Evolutionary conservation across 2,113 vertebrate genomes (phyloP).

Genomic region (Psettodes erumei): DNA sequence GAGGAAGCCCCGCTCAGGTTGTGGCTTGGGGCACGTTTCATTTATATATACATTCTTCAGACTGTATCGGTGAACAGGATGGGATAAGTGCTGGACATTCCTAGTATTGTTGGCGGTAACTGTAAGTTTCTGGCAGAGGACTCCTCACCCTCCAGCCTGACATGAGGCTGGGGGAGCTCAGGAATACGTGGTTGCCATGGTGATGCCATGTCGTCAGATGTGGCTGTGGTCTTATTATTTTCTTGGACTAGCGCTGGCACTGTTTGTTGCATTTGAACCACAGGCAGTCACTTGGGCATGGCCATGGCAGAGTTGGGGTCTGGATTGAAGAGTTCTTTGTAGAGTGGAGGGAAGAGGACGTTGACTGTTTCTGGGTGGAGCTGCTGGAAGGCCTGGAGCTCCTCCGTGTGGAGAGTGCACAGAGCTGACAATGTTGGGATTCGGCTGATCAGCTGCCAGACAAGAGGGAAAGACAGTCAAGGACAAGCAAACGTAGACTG

Average conservation of each 20-base stretch:
- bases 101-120: slow-evolving; percentile 92
- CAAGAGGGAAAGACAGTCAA: slow-evolving; percentile 39
- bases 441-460: slow-evolving; percentile 94
- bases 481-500: slow-evolving; percentile 4
- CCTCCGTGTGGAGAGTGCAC: slow-evolving; percentile 98
- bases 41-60: slow-evolving; percentile 99
- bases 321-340: slow-evolving; percentile 99
- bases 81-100: slow-evolving; percentile 99
- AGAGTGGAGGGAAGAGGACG: slow-evolving; percentile 96
- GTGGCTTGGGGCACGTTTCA: slow-evolving; percentile 83
- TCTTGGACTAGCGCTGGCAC: slow-evolving; percentile 51
- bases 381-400: slow-evolving; percentile 98
- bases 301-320: slow-evolving; percentile 90
- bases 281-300: slow-evolving; percentile 93
- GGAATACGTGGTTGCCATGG: slow-evolving; percentile 61
- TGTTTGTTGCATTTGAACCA: slow-evolving; percentile 47
- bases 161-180: slow-evolving; percentile 42
- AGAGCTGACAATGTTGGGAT: slow-evolving; percentile 97
- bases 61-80: slow-evolving; percentile 99
- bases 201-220: slow-evolving; percentile 26
- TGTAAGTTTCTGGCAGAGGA: slow-evolving; percentile 68
- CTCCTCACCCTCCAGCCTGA: slow-evolving; percentile 50
- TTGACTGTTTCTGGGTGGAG: slow-evolving; percentile 98
- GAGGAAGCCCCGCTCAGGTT: slow-evolving; percentile 83
- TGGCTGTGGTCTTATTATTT: slow-evolving; percentile 22